Evolutionary conservation across 2,797 vertebrate genomes (phyloP).

Genomic region (Hyperoplus lanceolatus): DNA sequence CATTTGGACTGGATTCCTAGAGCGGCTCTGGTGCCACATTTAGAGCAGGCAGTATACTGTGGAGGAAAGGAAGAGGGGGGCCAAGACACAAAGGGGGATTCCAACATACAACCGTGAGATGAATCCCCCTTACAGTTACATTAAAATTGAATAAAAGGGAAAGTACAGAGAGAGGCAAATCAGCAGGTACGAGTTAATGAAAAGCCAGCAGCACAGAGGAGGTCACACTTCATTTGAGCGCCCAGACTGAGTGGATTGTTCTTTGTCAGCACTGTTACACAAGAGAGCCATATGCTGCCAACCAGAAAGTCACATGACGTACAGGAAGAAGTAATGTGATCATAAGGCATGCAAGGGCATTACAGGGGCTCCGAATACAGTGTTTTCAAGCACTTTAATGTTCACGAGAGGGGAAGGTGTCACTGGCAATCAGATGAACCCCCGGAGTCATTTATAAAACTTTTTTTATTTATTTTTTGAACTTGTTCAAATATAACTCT

Average conservation of each 20-base stretch:
- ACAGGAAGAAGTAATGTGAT: conserved; percentile 81
- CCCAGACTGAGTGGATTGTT: conserved; percentile 66
- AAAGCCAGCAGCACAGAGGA: conserved; percentile 62
- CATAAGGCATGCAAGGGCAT: conserved; percentile 81
- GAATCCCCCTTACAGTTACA: conserved; percentile 21
- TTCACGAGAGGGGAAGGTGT: conserved; percentile 54
- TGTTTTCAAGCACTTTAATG: conserved; percentile 37
- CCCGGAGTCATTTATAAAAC: conserved; percentile 10
- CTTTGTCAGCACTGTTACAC: conserved; percentile 78
- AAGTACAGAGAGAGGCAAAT: conserved; percentile 37
- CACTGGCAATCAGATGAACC: conserved; percentile 3
- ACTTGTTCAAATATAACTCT: no score
- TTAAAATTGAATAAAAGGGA: conserved; percentile 38
- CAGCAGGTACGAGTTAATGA: conserved; percentile 69
- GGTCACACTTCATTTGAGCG: conserved; percentile 68
- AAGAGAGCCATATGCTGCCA: conserved; percentile 73
- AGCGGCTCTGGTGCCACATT: conserved; percentile 89
- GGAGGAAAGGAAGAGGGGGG: conserved; percentile 60
- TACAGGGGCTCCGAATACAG: conserved; percentile 50
- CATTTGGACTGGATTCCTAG: conserved; percentile 90
- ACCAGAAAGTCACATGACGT: conserved; percentile 83
- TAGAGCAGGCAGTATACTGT: conserved; percentile 84
- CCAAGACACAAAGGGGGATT: conserved; percentile 85
- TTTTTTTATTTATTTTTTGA: background rate
- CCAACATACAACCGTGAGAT: conserved; percentile 82